These are phyloP conservation scores for Zosterops pallidus DNA, from an alignment of 2,113 vertebrate species.

Conservation along the genomic window DNA sequence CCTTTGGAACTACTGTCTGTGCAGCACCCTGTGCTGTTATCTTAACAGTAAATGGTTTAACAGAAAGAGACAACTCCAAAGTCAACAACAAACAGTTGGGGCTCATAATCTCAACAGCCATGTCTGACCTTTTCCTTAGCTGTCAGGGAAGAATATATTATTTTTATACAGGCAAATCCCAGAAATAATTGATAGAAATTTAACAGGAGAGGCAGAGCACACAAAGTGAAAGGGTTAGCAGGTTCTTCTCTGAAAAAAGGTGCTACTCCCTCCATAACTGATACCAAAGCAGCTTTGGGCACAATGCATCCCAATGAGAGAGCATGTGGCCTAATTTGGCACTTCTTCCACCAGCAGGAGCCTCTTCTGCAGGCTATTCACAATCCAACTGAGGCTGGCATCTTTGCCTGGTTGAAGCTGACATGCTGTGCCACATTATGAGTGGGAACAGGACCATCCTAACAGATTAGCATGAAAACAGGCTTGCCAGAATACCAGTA, in stretches of 20 bases:
- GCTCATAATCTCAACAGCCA: neutral
- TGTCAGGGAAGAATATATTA: neutral
- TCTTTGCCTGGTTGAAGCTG: constrained; percentile 10
- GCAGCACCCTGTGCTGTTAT: neutral
- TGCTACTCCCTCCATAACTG: neutral
- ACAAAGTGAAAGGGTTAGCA: neutral
- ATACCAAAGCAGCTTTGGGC: constrained; percentile 14
- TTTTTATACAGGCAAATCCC: neutral
- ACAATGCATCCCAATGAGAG: neutral
- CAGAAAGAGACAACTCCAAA: neutral
- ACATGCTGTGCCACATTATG: constrained; percentile 52
- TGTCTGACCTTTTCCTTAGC: neutral
- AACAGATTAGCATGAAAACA: constrained; percentile 44
- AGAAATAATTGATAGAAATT: neutral
- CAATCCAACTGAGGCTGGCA: constrained; percentile 49
- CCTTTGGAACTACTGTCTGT: neutral
- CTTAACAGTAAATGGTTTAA: neutral
- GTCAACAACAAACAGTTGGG: neutral
- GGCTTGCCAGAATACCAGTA: constrained; percentile 55
- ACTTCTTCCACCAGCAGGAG: constrained; percentile 48
- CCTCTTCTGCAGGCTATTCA: constrained; percentile 50
- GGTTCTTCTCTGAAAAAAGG: neutral
- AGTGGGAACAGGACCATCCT: constrained; percentile 53
- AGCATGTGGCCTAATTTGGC: constrained; percentile 67
- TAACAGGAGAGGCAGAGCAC: neutral